A percentile compares a stretch with the other conserved stretches of the same genome.
These are phyloP conservation scores for Misgurnus anguillicaudatus DNA, from an alignment of 2,113 vertebrate genomes.

Conservation along the genomic window DNA sequence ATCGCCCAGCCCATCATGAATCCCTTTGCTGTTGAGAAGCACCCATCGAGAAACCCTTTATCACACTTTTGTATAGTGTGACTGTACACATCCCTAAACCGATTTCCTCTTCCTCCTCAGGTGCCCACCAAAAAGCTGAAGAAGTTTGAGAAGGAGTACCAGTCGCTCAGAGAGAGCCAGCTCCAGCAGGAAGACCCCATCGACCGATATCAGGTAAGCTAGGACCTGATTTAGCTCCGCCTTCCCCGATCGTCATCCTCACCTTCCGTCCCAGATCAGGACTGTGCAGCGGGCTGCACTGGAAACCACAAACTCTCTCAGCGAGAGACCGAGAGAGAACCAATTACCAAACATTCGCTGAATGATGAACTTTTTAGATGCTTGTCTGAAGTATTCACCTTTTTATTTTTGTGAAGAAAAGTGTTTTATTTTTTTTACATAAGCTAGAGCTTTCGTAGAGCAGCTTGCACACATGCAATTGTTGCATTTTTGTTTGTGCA, in stretches of 20 bases:
- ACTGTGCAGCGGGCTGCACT: conserved; percentile 58
- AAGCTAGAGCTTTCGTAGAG: conserved; percentile 19
- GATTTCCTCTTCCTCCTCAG: conserved; percentile 65
- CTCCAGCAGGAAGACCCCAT: conserved; percentile 97
- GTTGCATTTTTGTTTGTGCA: background rate
- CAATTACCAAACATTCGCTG: background rate
- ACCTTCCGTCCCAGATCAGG: conserved; percentile 55
- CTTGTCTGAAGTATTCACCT: background rate
- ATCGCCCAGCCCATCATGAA: background rate
- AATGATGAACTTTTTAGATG: background rate
- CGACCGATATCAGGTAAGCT: conserved; percentile 92
- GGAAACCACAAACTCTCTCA: conserved; percentile 46
- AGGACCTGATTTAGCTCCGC: background rate
- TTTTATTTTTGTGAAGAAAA: too few species aligned
- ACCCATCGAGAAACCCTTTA: background rate
- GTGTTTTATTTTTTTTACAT: background rate
- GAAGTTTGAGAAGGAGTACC: conserved; percentile 99
- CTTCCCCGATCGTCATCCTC: conserved; percentile 25
- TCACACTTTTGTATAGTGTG: background rate
- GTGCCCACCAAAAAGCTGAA: conserved; percentile 98
- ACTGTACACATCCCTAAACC: background rate
- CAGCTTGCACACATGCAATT: conserved; percentile 15
- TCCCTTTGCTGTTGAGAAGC: background rate
- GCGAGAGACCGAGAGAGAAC: conserved; percentile 14
- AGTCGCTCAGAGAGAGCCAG: conserved; percentile 90